Evolutionary conservation across 2,797 vertebrate genomes (phyloP).

Genomic region (Anabacerthia variegaticeps): DNA sequence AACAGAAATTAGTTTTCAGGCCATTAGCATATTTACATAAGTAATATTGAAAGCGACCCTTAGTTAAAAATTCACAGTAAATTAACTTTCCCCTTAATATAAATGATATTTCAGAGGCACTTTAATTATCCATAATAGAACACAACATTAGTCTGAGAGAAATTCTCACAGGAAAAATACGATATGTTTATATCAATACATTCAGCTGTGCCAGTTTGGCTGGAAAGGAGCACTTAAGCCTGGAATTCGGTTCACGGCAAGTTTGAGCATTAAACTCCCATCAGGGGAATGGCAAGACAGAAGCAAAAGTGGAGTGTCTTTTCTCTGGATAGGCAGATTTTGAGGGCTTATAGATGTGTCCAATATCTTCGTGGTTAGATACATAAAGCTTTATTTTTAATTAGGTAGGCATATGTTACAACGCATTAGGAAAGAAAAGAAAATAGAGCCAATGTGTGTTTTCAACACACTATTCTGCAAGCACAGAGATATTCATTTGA

Average conservation of each 20-base stretch:
- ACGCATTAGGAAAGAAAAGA: neutral
- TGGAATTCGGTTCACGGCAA: neutral
- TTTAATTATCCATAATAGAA: conserved; percentile 24
- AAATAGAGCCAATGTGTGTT: neutral
- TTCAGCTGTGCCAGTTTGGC: neutral
- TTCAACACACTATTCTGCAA: neutral
- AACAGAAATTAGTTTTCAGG: neutral
- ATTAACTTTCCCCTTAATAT: conserved; percentile 11
- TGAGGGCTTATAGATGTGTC: neutral
- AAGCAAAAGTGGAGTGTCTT: neutral
- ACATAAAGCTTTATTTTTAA: neutral
- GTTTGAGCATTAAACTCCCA: neutral
- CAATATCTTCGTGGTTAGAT: neutral
- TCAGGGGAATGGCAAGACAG: neutral
- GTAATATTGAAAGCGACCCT: neutral
- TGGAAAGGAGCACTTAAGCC: neutral
- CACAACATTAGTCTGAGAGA: neutral
- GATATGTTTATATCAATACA: neutral
- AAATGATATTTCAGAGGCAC: neutral
- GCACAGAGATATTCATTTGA: neutral
- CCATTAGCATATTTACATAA: conserved; percentile 11
- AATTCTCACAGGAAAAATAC: neutral
- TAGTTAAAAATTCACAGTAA: conserved; percentile 33
- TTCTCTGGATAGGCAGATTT: neutral
- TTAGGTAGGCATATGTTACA: neutral